Evolutionary conservation across 2,888 invertebrate species (phyloP).

Genomic region (Sphaeridia pumilis): DNA sequence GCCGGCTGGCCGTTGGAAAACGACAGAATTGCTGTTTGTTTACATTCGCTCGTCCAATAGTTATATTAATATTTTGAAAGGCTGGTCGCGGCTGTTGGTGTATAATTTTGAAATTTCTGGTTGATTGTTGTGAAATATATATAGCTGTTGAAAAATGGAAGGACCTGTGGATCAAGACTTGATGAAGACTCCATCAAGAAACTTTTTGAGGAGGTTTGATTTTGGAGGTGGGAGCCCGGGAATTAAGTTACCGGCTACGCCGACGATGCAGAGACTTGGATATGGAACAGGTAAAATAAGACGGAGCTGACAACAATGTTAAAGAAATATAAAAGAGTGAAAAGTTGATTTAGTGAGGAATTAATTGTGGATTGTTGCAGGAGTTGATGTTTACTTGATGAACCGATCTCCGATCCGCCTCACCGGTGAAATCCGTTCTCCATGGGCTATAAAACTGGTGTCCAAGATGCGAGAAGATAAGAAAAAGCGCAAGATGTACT

Average conservation of each 20-base stretch:
- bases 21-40: too few relatives aligned
- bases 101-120: too few relatives aligned
- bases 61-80: too few relatives aligned
- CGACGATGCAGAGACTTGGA: conserved; percentile 25
- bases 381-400: conserved; percentile 64
- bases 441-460: conserved; percentile 74
- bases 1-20: too few relatives aligned
- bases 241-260: conserved; percentile 28
- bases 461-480: conserved; percentile 18
- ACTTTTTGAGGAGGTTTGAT: neutral
- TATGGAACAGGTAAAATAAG: conserved; percentile 28
- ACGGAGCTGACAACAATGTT: neutral
- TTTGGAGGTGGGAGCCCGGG: conserved; percentile 13
- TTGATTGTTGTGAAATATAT: too few relatives aligned
- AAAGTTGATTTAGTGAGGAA: conserved; percentile 2
- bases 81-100: too few relatives aligned
- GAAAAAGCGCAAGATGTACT: conserved; percentile 12
- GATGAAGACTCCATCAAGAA: neutral
- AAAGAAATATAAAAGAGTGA: neutral
- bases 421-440: conserved; percentile 54
- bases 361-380: conserved; percentile 40
- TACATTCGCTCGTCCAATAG: too few relatives aligned
- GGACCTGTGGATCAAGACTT: too few relatives aligned
- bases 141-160: too few relatives aligned
- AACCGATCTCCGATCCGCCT: conserved; percentile 54